Base-by-base conservation (phyloP, 2,113 vertebrate genomes). In the Tetrao urogallus region DNA sequence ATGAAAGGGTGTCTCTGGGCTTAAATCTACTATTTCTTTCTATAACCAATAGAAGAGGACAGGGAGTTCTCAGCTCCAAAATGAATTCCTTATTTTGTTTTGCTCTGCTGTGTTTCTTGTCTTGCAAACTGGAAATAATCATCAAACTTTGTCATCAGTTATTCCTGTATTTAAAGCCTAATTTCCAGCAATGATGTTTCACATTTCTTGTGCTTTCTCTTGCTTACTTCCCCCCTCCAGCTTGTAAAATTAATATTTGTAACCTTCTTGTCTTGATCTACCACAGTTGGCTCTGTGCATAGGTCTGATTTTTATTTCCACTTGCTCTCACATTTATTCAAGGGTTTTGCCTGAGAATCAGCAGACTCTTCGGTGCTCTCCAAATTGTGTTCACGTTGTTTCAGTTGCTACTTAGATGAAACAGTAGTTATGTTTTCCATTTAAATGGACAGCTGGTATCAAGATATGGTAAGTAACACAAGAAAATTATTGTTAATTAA, bases 11-110 rank as follows among this genome's bases (percentile, higher is more conserved):
- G 28, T 43, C 25, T 82, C 15, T 54, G 27, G 27, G 27, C 52
- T 54, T 54, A 54, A 28, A 54, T 54, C 27, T 54, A 30, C 52
- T 54, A 17, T 30, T 54, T 54, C 27, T 30, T 54, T 30, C 52
- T 17, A 54, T 54, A 54, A 54, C 30, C 18, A n/a, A n/a, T 81
- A 28, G 28, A 11, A 89, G 47, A 11, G 32, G 34, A 47, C 63
- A 78, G 38, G 52, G 61, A 90, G 17, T 48, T 88, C 76, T 90
- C 70, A 65, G 27, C 19, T 96, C 27, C 63, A 88, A 86, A 94
- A 75, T 2, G 18, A 70, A 6, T 58, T 89, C 32, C 52, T 77
- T 32, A 22, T 25, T 78, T 80, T 65, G 22, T 89, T 94, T 94
- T 78, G 13, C 64, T 65, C 11, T 83, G 10, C 38, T 67, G 15